Evolutionary conservation across 2,113 vertebrate species (phyloP), one percentile per base, ranked within the genome.

Genomic region (Atherinomorus stipes): DNA sequence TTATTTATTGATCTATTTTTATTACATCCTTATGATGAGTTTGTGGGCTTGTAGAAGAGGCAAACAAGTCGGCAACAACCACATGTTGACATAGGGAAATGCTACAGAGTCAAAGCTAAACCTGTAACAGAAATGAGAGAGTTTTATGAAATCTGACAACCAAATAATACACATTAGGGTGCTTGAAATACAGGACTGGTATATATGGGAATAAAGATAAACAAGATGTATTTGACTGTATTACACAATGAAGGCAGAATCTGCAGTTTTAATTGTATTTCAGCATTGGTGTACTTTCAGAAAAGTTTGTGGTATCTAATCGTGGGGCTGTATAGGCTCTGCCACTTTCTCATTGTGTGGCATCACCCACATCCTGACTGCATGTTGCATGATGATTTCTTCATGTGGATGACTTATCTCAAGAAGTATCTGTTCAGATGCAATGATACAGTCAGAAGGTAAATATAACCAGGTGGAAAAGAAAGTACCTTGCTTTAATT

Each of bases 311-410:
- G 60, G 80, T 64, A 45, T 22, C 59, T 45, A 15, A 62, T 23
- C 16, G 23, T 63, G 67, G 64, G 69, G 42, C 58, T 75, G 11
- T 62, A 65, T 81, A 37, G 64, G 59, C 56, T 40, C 44, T 26
- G 38, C 34, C 54, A 85, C 66, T 64, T 77, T 85, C 22, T 47
- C 44, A 47, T 21, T 63, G 53, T 82, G 72, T 59, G 65, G 54
- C n/a, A 66, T 13, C 50, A 49, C 58, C 76, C 88, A 83, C 88
- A 86, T 90, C 76, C 88, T 88, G 80, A 76, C 25, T 71, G 8
- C 45, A 58, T 58, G 64, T 26, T 80, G 74, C 64, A 66, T n/a
- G 23, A 65, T 28, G n/a, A 74, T 70, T 64, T 51, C 57, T 71
- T 56, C 9, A 52, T 23, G 61, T 21, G 5, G 23, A 63, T 26